These are phyloP conservation scores for Blennius ocellaris DNA, from an alignment of 2,113 vertebrate species.

Conservation along the genomic window DNA sequence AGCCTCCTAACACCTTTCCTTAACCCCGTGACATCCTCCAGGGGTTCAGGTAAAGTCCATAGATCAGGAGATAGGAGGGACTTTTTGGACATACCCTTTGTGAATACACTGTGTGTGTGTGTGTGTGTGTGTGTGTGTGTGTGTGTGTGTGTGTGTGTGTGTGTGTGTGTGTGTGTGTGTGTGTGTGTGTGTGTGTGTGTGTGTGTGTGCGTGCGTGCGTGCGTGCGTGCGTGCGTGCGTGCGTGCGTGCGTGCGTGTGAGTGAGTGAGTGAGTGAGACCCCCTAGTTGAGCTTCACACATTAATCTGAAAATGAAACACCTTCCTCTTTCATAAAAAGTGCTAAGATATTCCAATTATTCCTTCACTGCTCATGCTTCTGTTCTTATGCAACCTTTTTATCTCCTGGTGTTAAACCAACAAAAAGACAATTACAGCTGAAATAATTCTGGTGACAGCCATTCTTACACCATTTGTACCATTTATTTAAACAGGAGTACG, in stretches of 20 bases:
- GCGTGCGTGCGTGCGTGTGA: too few species aligned
- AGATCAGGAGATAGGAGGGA: too few species aligned
- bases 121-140: neutral
- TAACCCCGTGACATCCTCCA: too few species aligned
- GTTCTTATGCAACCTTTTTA: constrained; percentile 11
- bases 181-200: too few species aligned
- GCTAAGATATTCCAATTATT: constrained; percentile 73
- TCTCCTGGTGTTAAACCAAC: constrained; percentile 8
- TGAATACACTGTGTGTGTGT: too few species aligned
- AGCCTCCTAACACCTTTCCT: too few species aligned
- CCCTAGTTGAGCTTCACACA: constrained; percentile 14
- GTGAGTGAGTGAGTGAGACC: neutral
- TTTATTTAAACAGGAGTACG: too few species aligned
- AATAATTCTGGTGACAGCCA: neutral
- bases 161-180: too few species aligned
- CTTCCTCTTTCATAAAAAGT: constrained; percentile 72
- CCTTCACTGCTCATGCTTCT: constrained; percentile 17
- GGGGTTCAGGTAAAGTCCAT: too few species aligned
- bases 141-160: constrained; percentile 8
- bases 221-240: too few species aligned
- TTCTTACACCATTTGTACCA: too few species aligned
- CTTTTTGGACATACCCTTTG: too few species aligned
- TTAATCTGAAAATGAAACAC: constrained; percentile 81
- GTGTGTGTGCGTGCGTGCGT: neutral
- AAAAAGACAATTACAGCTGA: neutral